These are phyloP conservation scores for Ectemnius cavifrons DNA, from an alignment of 2,888 invertebrate species.

Conservation along the genomic window DNA sequence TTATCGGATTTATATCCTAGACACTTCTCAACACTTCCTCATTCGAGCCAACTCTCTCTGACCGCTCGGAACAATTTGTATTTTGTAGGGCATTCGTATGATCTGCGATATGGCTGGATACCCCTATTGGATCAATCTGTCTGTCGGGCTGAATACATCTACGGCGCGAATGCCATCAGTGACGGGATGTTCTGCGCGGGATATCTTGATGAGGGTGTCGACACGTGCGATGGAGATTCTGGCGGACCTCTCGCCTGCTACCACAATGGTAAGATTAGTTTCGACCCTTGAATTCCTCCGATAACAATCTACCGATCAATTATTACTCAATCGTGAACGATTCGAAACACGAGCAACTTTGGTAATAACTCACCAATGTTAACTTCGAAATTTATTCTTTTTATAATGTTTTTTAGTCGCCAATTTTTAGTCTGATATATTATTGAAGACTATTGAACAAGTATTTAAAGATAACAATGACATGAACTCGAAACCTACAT, in stretches of 20 bases:
- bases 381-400: no score
- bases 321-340: no score
- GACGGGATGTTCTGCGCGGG: conserved; percentile 91
- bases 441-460: no score
- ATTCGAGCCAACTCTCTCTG: no score
- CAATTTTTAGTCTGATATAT: no score
- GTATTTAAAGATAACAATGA: no score
- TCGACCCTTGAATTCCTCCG: no score
- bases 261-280: conserved; percentile 79
- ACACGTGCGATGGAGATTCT: conserved; percentile 91
- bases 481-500: no score
- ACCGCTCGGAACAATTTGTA: background rate
- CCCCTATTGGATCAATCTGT: conserved; percentile 83
- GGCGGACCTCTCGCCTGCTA: conserved; percentile 90
- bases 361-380: no score
- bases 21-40: no score
- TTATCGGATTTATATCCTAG: background rate
- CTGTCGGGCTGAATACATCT: conserved; percentile 84
- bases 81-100: conserved; percentile 81
- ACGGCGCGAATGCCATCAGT: conserved; percentile 82
- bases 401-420: no score
- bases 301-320: background rate
- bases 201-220: conserved; percentile 85
- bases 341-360: no score
- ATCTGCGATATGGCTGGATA: conserved; percentile 84